Evolutionary conservation across 2,797 vertebrate species (phyloP).

Genomic region (Labroides dimidiatus): DNA sequence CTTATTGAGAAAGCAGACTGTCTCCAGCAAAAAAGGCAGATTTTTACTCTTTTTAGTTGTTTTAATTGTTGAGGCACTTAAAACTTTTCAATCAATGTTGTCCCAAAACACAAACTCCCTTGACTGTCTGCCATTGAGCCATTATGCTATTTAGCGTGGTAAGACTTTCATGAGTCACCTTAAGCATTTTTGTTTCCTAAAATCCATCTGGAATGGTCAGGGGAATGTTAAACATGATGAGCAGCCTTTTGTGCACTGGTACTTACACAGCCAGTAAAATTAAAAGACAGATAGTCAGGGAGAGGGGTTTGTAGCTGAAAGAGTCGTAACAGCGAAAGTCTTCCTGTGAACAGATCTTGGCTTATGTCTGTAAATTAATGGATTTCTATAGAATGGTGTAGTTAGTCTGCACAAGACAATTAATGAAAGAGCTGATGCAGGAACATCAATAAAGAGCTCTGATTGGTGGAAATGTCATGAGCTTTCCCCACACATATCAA

Average conservation of each 20-base stretch:
- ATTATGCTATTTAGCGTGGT: constrained; percentile 30
- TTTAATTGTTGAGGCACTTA: neutral
- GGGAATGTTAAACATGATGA: constrained; percentile 41
- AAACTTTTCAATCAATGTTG: constrained; percentile 34
- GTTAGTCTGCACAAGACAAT: neutral
- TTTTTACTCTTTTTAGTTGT: constrained; percentile 28
- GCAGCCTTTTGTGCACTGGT: constrained; percentile 42
- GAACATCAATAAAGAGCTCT: too few relatives aligned
- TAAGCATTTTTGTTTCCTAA: constrained; percentile 37
- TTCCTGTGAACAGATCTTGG: neutral
- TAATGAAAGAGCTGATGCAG: neutral
- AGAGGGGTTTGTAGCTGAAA: neutral
- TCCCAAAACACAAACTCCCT: constrained; percentile 25
- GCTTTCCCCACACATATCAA: too few relatives aligned
- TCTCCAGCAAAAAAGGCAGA: constrained; percentile 5
- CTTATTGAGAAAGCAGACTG: constrained; percentile 5
- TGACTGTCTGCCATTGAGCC: constrained; percentile 23
- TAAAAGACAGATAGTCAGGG: constrained; percentile 44
- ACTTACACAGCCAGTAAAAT: constrained; percentile 35
- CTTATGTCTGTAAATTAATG: neutral
- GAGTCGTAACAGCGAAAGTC: constrained; percentile 1
- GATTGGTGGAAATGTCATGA: too few relatives aligned
- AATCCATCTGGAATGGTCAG: constrained; percentile 47
- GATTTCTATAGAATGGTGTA: constrained; percentile 10
- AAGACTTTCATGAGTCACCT: constrained; percentile 46